Base-by-base conservation (phyloP, 1,140 invertebrate species). In the Cotesia typhae region DNA sequence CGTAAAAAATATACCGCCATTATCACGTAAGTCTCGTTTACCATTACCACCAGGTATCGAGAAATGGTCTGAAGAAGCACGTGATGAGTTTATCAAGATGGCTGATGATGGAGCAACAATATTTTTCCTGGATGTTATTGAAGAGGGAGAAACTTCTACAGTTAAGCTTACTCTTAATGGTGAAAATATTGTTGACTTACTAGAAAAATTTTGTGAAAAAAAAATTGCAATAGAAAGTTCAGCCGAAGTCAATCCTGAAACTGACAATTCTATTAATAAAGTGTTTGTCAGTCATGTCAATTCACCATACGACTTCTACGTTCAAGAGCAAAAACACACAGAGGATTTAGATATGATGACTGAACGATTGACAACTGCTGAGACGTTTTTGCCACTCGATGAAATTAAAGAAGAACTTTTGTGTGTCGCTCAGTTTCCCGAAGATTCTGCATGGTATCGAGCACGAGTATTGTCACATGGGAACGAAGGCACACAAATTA, bases 381-480 rank as follows among this genome's bases (percentile, higher is more conserved):
- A 88, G 3, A 81, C 88, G 38, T 89, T 89, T 61, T 81, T 88
- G 12, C 70, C 75, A 0, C 79, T 89, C 1, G 74, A 82, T 0
- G 82, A 90, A 20, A 74, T 89, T 0, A 81, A 87, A 72, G 87
- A 89, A 14, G 90, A 89, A 2, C 82, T 87, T 0, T 12, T 92
- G 0, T 92, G 91, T 72, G 89, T 90, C n/a, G 91, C 91, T n/a
- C 88, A 90, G 72, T 92, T 90, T 79, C 84, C 88, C 0, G 90
- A 91, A 20, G 91, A 92, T 73, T 85, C 87, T 20, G 81, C 88
- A 6, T 93, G 90, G 88, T 93, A 93, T 73, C 86, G 92, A 64
- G 90, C 90, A 3, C 78, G 73, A 4, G 72, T 87, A 4, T 2
- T 85, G 0, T 79, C 80, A 1, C 75, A 81, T 3, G 67, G 12